These are phyloP conservation scores for Cochlearius cochlearius DNA, from an alignment of 2,113 vertebrate species.

Conservation along the genomic window DNA sequence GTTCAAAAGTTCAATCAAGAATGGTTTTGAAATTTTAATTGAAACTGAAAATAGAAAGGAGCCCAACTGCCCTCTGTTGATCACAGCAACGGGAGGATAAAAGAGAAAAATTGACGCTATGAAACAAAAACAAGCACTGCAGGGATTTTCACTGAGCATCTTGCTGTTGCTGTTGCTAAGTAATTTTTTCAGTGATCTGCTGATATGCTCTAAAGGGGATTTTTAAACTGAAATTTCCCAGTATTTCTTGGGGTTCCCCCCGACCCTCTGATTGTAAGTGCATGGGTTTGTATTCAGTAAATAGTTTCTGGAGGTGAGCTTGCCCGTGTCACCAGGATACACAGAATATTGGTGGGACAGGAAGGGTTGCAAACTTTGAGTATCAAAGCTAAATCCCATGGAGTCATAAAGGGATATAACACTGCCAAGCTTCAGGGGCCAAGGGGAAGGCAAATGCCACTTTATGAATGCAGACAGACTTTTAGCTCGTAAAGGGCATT, in stretches of 20 bases:
- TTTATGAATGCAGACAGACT: background rate
- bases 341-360: background rate
- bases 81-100: conserved; percentile 34
- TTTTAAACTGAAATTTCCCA: background rate
- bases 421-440: background rate
- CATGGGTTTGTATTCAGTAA: background rate
- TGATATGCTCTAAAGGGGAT: background rate
- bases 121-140: conserved; percentile 4
- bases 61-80: conserved; percentile 38
- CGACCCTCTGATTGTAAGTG: accelerated
- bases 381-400: background rate
- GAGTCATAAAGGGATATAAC: background rate
- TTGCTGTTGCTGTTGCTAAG: background rate
- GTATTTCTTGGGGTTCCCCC: background rate
- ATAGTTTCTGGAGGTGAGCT: background rate
- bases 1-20: conserved; percentile 36
- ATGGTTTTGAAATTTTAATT: conserved; percentile 50
- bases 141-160: background rate
- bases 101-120: background rate
- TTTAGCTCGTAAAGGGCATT: background rate
- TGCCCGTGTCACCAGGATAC: background rate
- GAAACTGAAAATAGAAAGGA: conserved; percentile 56
- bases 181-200: background rate
- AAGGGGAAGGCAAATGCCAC: background rate
- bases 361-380: background rate